Percentiles rank a stretch among this genome's conserved stretches.
These are phyloP conservation scores for Felis chaus DNA, from an alignment of 2,113 vertebrate genomes.

Conservation along the genomic window DNA sequence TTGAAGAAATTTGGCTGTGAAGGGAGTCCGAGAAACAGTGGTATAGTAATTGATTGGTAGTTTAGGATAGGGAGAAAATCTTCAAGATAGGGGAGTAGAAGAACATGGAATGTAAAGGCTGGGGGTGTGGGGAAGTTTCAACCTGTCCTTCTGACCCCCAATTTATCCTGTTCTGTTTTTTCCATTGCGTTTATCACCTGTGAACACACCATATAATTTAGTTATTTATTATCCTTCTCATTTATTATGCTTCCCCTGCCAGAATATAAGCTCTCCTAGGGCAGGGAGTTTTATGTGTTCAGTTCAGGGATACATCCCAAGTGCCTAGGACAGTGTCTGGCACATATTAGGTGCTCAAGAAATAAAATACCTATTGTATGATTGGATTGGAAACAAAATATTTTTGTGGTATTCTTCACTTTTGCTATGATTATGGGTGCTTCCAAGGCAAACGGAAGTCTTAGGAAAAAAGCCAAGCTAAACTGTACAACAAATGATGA, in stretches of 20 bases:
- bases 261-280: neutral
- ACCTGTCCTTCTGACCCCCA: neutral
- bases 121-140: neutral
- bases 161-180: neutral
- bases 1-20: neutral
- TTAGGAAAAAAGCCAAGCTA: neutral
- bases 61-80: neutral
- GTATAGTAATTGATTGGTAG: neutral
- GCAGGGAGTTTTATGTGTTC: neutral
- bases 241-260: neutral
- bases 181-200: neutral
- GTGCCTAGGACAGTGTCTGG: neutral
- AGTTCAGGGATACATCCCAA: neutral
- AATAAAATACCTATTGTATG: constrained; percentile 1
- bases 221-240: neutral
- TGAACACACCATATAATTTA: neutral
- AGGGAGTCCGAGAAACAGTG: neutral
- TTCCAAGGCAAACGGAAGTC: neutral
- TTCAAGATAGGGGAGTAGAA: neutral
- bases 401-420: neutral
- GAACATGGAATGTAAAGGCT: neutral
- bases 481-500: neutral
- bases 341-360: neutral
- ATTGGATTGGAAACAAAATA: neutral
- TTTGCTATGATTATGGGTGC: neutral